A percentile compares a stretch with the other conserved stretches of the same genome.
These are phyloP conservation scores for Holocentrus rufus DNA, from an alignment of 2,797 vertebrate species.

Conservation along the genomic window DNA sequence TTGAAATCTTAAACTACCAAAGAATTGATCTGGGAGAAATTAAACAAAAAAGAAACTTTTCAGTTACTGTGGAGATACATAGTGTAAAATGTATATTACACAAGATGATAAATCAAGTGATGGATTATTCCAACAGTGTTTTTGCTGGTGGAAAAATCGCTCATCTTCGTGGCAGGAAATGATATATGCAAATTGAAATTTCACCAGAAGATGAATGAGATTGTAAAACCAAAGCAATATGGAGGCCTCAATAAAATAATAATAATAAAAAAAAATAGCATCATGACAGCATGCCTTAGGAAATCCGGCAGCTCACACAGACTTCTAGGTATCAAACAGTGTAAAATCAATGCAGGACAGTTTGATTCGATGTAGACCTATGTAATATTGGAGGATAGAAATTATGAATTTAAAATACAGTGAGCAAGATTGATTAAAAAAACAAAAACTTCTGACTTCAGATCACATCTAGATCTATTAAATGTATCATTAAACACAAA, in stretches of 20 bases:
- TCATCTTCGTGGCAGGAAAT: conserved; percentile 56
- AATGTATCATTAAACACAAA: no score
- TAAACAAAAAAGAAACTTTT: conserved; percentile 1
- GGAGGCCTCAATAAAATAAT: conserved; percentile 27
- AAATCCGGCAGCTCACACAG: conserved; percentile 40
- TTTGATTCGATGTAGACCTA: conserved; percentile 24
- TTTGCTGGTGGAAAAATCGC: conserved; percentile 55
- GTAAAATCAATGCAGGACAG: conserved; percentile 41
- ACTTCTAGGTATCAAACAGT: conserved; percentile 22
- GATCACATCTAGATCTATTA: neutral
- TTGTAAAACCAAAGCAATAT: conserved; percentile 50
- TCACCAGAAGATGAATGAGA: conserved; percentile 65
- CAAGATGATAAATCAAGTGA: conserved; percentile 67
- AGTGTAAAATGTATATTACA: conserved; percentile 30
- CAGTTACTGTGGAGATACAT: neutral
- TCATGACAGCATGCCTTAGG: conserved; percentile 21
- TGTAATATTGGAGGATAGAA: conserved; percentile 24
- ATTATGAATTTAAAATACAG: conserved; percentile 16
- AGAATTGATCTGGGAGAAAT: neutral
- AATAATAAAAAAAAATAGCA: conserved; percentile 25
- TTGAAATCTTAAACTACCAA: neutral
- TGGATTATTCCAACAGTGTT: conserved; percentile 58
- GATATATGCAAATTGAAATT: conserved; percentile 66
- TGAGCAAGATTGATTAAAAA: neutral
- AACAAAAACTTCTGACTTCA: neutral